Percentiles rank a stretch among this genome's conserved stretches.
These are phyloP conservation scores for Pandion haliaetus DNA, from an alignment of 2,113 vertebrate genomes.

Conservation along the genomic window DNA sequence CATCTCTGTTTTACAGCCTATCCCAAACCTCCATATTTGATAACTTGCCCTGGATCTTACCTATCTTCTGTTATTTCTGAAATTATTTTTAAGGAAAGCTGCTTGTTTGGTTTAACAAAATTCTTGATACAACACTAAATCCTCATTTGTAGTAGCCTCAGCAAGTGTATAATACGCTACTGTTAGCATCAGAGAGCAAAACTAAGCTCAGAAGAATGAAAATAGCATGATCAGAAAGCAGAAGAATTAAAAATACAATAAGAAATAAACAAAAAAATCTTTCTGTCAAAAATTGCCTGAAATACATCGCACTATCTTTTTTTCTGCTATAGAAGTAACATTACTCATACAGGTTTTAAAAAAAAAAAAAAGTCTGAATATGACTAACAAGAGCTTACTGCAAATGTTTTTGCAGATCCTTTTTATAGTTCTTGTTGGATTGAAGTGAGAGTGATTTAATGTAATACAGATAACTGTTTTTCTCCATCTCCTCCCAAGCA, in stretches of 20 bases:
- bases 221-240: not conserved
- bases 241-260: not conserved
- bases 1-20: not conserved
- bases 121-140: not conserved
- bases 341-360: not conserved
- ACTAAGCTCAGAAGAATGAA: not conserved
- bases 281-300: not conserved
- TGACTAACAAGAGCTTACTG: not conserved
- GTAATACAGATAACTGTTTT: not conserved
- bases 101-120: not conserved
- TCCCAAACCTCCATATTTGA: not conserved
- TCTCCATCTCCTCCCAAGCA: not conserved
- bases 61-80: not conserved
- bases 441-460: not conserved
- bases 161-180: not conserved
- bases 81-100: not conserved
- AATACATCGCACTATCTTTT: not conserved
- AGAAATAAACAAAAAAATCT: not conserved
- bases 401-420: not conserved
- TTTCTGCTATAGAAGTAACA: not conserved
- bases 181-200: not conserved
- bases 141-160: not conserved
- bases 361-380: not conserved
- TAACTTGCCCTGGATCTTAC: not conserved
- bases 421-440: not conserved